phyloP scores from a whole-genome alignment of 53 echinoderm and acorn worm species.

The Antedon mediterranea region DNA sequence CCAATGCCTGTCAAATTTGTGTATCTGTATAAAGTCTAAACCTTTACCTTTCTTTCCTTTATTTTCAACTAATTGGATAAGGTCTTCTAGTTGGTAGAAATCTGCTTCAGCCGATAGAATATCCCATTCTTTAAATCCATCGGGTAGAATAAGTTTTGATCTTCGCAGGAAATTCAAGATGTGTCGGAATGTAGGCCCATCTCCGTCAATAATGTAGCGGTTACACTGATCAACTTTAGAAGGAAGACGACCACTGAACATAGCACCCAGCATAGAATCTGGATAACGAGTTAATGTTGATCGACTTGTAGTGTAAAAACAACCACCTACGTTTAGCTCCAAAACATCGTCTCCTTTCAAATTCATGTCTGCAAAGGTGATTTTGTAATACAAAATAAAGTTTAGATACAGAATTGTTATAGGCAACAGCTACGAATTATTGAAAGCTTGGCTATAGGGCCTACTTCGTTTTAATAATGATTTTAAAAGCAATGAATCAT shows the following conservation, averaged over 20 bases:
- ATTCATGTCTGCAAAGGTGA: too few relatives aligned
- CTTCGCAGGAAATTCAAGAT: constrained; percentile 83
- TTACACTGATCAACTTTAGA: constrained; percentile 47
- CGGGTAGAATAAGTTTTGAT: constrained; percentile 60
- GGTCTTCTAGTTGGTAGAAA: constrained; percentile 71
- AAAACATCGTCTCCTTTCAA: constrained; percentile 39
- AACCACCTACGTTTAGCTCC: constrained; percentile 70
- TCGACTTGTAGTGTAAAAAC: constrained; percentile 66
- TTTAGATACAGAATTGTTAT: too few relatives aligned
- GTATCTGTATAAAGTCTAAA: constrained; percentile 64
- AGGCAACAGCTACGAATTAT: too few relatives aligned
- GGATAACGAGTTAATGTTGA: constrained; percentile 63
- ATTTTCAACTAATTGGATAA: constrained; percentile 49
- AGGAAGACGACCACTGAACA: constrained; percentile 86
- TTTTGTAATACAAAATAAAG: too few relatives aligned
- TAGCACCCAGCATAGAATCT: constrained; percentile 86
- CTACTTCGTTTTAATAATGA: too few relatives aligned
- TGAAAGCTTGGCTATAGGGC: too few relatives aligned
- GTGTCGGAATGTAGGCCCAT: constrained; percentile 66
- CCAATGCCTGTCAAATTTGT: constrained; percentile 38
- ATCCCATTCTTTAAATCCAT: constrained; percentile 70
- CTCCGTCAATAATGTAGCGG: constrained; percentile 79
- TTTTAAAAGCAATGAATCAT: too few relatives aligned
- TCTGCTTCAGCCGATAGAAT: constrained; percentile 83
- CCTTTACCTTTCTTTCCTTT: constrained; percentile 5